Base-by-base conservation (phyloP, 2,888 invertebrate genomes). In the Macaria liturata region DNA sequence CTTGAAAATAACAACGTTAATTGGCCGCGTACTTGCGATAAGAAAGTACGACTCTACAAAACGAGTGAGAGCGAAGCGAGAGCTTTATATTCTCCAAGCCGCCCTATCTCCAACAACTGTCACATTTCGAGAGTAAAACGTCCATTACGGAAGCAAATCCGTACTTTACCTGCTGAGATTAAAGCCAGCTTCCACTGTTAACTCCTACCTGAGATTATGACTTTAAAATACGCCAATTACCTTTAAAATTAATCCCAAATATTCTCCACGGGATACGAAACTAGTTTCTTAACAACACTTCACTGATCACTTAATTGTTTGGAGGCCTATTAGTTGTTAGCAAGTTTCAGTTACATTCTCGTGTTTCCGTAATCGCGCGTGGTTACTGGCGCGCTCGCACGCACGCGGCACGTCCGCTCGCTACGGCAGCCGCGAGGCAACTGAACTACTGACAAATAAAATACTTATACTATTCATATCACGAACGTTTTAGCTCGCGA, bases 331-430 rank as follows among this genome's bases (percentile, higher is more conserved):
- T 37, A 37, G 34, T 37, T 37, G 4, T 7, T 7, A 55, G 60
- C 57, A n/a, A n/a, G 42, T 42, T 42, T 42, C 42, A 42, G 42
- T 42, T 42, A 37, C 34, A 37, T 37, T 37, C 7, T 37, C 34
- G 34, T 7, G 49, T 44, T 39, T 46, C 54, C 40, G 32, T 45
- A 9, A 4, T 34, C 9, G 30, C 43, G 61, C 45, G 51, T 45
- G 62, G 61, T 48, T 58, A 76, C 5, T 7, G 34, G 4, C 34
- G 34, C 34, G 34, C 4, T 37, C 34, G 34, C 5, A 20, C 7
- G 4, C 34, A 6, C 4, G 83, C 85, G 84, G 81, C 58, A 71
- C 85, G 75, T 70, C 81, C 81, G 75, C 80, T 80, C 72, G 5
- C 8, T 62, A 62, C 49, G 55, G 56, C 65, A 61, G 64, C 46